phyloP scores from a whole-genome alignment of 2,113 vertebrate genomes.

The Casuarius casuarius region DNA sequence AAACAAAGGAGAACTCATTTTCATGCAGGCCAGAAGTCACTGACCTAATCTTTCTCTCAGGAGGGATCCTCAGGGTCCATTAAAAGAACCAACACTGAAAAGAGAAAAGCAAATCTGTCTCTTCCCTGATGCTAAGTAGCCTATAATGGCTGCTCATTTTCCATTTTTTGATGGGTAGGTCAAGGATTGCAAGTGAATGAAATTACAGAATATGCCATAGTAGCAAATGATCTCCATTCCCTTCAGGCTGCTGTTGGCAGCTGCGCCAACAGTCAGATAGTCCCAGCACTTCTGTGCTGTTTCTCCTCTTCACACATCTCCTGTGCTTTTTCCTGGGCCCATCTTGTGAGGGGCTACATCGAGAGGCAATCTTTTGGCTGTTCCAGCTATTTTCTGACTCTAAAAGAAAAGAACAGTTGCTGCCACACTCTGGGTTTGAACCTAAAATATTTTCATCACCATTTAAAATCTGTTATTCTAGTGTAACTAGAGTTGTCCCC shows the following conservation, averaged over 20 bases:
- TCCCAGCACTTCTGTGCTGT: not conserved
- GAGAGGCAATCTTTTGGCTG: not conserved
- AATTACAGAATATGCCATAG: not conserved
- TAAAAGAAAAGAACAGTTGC: not conserved
- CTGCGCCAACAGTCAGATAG: not conserved
- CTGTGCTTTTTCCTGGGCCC: not conserved
- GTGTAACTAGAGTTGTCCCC: not conserved
- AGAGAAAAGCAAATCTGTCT: not conserved
- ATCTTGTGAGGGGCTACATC: fast-evolving
- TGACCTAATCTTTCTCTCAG: not conserved
- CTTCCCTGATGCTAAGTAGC: not conserved
- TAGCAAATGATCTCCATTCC: not conserved
- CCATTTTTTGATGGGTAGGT: not conserved
- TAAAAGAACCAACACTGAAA: not conserved
- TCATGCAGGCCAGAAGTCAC: not conserved
- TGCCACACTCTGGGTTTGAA: not conserved
- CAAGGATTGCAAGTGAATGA: not conserved
- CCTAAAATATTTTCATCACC: not conserved
- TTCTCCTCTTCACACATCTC: not conserved
- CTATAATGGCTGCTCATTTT: not conserved
- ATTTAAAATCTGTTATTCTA: not conserved
- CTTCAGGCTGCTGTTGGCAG: not conserved
- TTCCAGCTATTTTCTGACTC: not conserved
- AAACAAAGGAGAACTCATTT: not conserved
- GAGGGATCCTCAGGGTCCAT: not conserved